These are phyloP conservation scores for Lycodopsis pacificus DNA, from an alignment of 2,797 vertebrate genomes.

Conservation along the genomic window DNA sequence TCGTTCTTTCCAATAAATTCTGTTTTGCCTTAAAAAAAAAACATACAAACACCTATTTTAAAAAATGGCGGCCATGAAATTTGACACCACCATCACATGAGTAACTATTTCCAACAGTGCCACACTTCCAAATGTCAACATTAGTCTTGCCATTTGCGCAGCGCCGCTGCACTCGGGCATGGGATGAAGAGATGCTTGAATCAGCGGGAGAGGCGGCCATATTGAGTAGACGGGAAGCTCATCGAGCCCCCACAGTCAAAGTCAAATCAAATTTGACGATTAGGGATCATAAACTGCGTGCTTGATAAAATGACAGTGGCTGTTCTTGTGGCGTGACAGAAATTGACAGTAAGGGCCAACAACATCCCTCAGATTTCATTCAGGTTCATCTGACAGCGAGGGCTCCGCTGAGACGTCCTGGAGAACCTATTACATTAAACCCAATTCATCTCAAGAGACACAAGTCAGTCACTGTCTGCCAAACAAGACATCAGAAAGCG, in stretches of 20 bases:
- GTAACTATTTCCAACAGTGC: conserved; percentile 18
- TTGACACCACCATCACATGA: conserved; percentile 1
- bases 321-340: conserved; percentile 8
- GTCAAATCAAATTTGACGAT: conserved; percentile 8
- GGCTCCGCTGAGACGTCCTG: conserved; percentile 11
- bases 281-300: conserved; percentile 6
- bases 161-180: background rate
- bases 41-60: no score
- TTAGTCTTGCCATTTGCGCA: conserved; percentile 14
- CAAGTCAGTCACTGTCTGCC: background rate
- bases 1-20: background rate
- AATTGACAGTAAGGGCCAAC: background rate
- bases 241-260: background rate
- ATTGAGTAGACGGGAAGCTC: conserved; percentile 13
- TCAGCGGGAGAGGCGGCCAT: background rate
- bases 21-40: background rate
- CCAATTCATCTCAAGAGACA: conserved; percentile 16
- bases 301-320: conserved; percentile 22
- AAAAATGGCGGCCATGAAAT: conserved; percentile 8
- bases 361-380: conserved; percentile 17
- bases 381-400: conserved; percentile 21
- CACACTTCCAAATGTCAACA: conserved; percentile 19
- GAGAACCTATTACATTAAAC: conserved; percentile 18
- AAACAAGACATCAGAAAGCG: conserved; percentile 1
- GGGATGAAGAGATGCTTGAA: background rate